Percentiles rank a stretch among this genome's conserved stretches.
Conservation (phyloP, 2,888 invertebrate species). For the Muschampia plurimacula region DNA sequence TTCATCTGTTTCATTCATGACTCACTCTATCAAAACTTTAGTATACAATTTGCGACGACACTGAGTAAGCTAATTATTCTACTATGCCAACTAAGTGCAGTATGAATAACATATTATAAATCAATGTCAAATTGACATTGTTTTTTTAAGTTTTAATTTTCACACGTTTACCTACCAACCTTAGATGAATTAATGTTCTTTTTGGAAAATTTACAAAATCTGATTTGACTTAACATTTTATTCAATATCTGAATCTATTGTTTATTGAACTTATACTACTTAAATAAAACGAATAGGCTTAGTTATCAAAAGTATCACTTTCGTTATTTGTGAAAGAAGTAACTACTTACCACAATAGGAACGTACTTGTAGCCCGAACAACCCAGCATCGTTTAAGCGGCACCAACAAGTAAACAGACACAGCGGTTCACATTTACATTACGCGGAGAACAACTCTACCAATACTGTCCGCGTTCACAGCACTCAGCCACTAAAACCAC, state of each 20-base stretch:
- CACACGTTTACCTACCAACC: too few relatives aligned
- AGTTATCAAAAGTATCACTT: background rate
- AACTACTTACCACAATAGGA: conserved; percentile 25
- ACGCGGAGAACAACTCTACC: background rate
- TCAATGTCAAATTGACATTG: too few relatives aligned
- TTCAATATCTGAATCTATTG: background rate
- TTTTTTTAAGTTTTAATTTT: too few relatives aligned
- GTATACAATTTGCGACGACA: too few relatives aligned
- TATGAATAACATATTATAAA: too few relatives aligned
- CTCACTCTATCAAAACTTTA: too few relatives aligned
- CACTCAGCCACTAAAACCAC: conserved; percentile 19
- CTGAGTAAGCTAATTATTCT: too few relatives aligned
- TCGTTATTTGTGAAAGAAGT: background rate
- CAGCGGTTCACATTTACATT: conserved; percentile 19
- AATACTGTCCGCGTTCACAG: conserved; percentile 19
- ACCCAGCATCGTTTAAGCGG: conserved; percentile 24
- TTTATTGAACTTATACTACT: background rate
- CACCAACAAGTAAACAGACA: conserved; percentile 30
- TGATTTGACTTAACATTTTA: background rate
- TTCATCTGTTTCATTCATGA: too few relatives aligned
- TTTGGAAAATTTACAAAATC: too few relatives aligned
- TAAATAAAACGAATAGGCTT: background rate
- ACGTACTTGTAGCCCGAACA: conserved; percentile 7
- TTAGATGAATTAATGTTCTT: too few relatives aligned
- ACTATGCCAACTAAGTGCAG: too few relatives aligned